These are phyloP conservation scores for Drosophila quinaria DNA, from an alignment of 2,888 invertebrate genomes.

Conservation along the genomic window DNA sequence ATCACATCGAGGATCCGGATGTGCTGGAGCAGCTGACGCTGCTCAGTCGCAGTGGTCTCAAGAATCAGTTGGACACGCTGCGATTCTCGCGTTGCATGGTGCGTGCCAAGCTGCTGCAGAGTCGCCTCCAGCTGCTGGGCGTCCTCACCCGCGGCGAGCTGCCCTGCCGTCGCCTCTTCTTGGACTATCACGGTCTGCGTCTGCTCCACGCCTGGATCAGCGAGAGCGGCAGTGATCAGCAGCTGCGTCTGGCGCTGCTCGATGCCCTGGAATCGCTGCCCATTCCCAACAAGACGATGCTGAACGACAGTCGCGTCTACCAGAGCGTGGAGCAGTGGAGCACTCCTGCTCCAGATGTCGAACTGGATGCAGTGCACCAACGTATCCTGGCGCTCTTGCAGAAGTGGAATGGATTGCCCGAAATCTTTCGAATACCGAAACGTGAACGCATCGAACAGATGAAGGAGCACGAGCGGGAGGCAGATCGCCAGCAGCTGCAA, in stretches of 20 bases:
- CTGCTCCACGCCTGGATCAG: constrained; percentile 97
- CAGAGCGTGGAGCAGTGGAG: constrained; percentile 94
- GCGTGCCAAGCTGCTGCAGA: constrained; percentile 93
- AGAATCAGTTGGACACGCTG: constrained; percentile 95
- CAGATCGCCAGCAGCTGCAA: constrained; percentile 87
- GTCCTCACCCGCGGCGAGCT: constrained; percentile 93
- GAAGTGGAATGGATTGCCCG: constrained; percentile 86
- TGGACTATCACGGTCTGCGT: constrained; percentile 96
- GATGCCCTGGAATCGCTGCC: constrained; percentile 94
- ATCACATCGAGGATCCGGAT: constrained; percentile 88
- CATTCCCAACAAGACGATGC: constrained; percentile 96
- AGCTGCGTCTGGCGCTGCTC: constrained; percentile 90
- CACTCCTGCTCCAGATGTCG: constrained; percentile 1
- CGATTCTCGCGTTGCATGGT: constrained; percentile 96
- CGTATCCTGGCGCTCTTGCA: constrained; percentile 46
- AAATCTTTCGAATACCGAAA: constrained; percentile 90
- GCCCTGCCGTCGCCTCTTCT: constrained; percentile 94
- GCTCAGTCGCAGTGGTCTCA: constrained; percentile 91
- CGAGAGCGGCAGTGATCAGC: constrained; percentile 86
- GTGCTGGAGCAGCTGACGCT: constrained; percentile 95
- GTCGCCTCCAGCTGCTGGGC: constrained; percentile 91
- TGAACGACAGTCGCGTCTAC: constrained; percentile 96
- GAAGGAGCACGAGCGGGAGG: constrained; percentile 97
- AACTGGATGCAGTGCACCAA: constrained; percentile 41
- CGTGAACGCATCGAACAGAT: constrained; percentile 97